These are phyloP conservation scores for Larimichthys polyactis DNA, from an alignment of 2,113 vertebrate genomes.

Conservation along the genomic window DNA sequence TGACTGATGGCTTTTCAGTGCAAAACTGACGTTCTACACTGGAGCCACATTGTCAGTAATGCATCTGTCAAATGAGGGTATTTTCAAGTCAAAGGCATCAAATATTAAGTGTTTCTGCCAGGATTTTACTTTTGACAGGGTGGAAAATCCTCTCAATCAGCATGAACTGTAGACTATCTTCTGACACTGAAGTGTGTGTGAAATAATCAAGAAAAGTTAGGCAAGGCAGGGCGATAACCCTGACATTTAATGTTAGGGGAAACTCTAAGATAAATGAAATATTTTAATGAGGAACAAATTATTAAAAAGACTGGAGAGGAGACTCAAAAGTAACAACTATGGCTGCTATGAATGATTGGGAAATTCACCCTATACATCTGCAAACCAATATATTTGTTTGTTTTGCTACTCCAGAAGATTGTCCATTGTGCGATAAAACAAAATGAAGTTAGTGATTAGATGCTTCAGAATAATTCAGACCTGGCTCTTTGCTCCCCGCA, in stretches of 20 bases:
- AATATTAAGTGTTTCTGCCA: constrained; percentile 17
- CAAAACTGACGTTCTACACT: constrained; percentile 8
- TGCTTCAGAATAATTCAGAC: constrained; percentile 57
- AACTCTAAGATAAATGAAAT: not conserved
- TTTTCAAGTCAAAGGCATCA: constrained; percentile 31
- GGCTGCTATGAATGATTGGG: not conserved
- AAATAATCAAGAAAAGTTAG: not conserved
- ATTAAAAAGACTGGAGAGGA: not conserved
- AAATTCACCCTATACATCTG: constrained; percentile 22
- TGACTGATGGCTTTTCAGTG: constrained; percentile 42
- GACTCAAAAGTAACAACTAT: not conserved
- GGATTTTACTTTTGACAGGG: constrained; percentile 55
- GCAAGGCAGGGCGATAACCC: not conserved
- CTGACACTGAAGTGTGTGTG: not conserved
- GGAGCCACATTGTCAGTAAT: constrained; percentile 3
- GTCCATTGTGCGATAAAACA: constrained; percentile 37
- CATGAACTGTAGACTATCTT: constrained; percentile 17
- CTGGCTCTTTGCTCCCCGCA: constrained; percentile 45
- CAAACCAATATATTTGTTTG: constrained; percentile 41
- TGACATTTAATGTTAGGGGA: not conserved
- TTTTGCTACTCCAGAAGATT: constrained; percentile 31
- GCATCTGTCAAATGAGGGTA: constrained; percentile 29
- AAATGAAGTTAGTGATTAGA: constrained; percentile 66
- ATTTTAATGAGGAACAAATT: not conserved
- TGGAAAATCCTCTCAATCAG: constrained; percentile 61